Base-by-base conservation (phyloP, 2,888 invertebrate species). In the Alviniconcha strummeri region DNA sequence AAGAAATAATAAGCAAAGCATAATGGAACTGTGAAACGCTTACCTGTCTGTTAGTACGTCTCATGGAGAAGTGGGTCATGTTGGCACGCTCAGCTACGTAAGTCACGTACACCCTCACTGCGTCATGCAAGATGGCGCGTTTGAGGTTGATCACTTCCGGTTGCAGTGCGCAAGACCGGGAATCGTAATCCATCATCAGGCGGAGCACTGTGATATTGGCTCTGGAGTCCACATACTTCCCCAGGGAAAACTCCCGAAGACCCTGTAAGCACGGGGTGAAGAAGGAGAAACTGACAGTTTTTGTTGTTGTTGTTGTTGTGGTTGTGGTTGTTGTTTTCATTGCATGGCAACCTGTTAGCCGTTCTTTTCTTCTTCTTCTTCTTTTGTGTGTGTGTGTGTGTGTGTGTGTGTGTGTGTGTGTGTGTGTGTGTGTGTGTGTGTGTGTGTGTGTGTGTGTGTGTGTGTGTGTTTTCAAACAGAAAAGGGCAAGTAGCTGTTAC, bases 171-270 rank as follows among this genome's bases (percentile, higher is more conserved):
- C 91, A 91, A 60, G 86, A 82, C 13, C 84, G 84, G 77, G 90
- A 87, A 69, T 88, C 84, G 36, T 87, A 87, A 82, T 91, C 90
- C 84, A 90, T 88, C 89, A 90, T 90, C 71, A 91, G 87, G 71
- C 89, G 89, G 69, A 91, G 86, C 55, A 90, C 87, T 13, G 91
- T 91, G 60, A 91, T 84, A 81, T 91, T 91, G 76, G 90, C 91
- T 55, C 89, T 85, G 56, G 91, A 90, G 85, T 91, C 91, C 64
- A 90, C 88, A 83, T 88, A 91, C 81, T 89, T 85, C 55, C 88
- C 86, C 86, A 91, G 86, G 78, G 87, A 87, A 60, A 88, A 89
- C 83, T 90, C 89, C 67, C 89, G 89, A 69, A 89, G 85, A 79
- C 89, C 90, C 91, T 91, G 85, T 54, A 85, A 85, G 74, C 36